phyloP scores from a whole-genome alignment of 2,888 invertebrate species.

The Amphipoea oculea region DNA sequence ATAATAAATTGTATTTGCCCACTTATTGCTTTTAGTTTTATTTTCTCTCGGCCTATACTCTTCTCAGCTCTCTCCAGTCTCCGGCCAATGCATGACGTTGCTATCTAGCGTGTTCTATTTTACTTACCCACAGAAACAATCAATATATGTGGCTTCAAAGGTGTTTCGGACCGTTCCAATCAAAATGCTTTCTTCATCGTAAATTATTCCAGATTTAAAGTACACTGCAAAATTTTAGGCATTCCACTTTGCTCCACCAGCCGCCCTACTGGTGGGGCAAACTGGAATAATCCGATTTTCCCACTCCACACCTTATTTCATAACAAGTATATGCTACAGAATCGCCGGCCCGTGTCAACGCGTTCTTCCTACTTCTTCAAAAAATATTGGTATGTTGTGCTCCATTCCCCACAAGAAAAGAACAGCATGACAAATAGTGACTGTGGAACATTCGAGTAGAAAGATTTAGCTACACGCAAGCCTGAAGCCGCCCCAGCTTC shows the following conservation, averaged over 20 bases:
- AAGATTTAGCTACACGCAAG: neutral
- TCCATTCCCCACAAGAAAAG: neutral
- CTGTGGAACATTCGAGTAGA: neutral
- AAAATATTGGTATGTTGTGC: neutral
- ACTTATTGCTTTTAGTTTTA: neutral
- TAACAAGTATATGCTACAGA: neutral
- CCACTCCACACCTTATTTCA: neutral
- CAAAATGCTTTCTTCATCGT: neutral
- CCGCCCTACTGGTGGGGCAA: no score
- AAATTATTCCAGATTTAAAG: neutral
- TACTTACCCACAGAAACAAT: neutral
- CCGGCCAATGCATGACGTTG: neutral
- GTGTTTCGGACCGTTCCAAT: neutral
- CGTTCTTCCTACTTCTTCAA: neutral
- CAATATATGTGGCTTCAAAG: no score
- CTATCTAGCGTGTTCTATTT: neutral
- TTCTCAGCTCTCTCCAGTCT: neutral
- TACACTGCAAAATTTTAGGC: no score
- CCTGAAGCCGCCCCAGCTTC: neutral
- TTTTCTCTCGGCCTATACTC: neutral
- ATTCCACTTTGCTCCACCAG: no score
- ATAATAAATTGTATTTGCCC: neutral
- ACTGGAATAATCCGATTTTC: no score
- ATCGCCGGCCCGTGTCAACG: neutral
- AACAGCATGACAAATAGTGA: neutral